Evolutionary conservation across 2,797 vertebrate species (phyloP).

Genomic region (Molossus molossus): DNA sequence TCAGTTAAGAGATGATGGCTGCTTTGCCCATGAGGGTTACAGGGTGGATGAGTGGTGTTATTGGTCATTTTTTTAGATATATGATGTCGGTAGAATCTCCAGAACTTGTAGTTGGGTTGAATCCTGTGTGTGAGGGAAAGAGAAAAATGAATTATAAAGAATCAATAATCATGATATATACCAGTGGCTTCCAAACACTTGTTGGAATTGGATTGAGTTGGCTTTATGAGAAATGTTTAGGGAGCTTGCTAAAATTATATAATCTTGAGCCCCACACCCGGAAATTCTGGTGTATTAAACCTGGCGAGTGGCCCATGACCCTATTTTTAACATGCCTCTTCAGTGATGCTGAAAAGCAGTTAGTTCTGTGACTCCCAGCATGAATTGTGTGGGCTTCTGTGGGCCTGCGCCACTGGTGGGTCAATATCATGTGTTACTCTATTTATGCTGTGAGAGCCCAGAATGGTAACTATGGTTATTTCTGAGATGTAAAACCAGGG

Average conservation of each 20-base stretch:
- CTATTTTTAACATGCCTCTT: conserved; percentile 42
- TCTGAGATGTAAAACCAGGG: not conserved
- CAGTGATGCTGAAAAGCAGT: conserved; percentile 5
- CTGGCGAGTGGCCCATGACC: not conserved
- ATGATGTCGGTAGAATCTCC: not conserved
- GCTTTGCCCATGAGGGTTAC: not conserved
- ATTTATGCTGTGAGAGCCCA: not conserved
- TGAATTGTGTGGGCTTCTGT: rapidly evolving
- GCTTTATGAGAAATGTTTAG: not conserved
- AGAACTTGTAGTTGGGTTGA: not conserved
- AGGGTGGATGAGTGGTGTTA: rapidly evolving
- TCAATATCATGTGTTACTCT: not conserved
- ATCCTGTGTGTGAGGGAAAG: not conserved
- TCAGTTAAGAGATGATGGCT: no score
- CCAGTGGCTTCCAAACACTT: not conserved
- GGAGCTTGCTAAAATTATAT: conserved; percentile 54
- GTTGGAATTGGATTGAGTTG: not conserved
- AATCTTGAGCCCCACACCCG: not conserved
- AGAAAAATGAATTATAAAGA: not conserved
- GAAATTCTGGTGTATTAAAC: not conserved
- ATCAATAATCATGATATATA: not conserved
- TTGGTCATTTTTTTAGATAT: not conserved
- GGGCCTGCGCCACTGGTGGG: no score
- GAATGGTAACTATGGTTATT: not conserved
- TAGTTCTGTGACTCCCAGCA: not conserved